Evolutionary conservation across 2,888 invertebrate species (phyloP), one percentile per base, ranked within the genome.

Genomic region (Glyphotaelius pellucidus): DNA sequence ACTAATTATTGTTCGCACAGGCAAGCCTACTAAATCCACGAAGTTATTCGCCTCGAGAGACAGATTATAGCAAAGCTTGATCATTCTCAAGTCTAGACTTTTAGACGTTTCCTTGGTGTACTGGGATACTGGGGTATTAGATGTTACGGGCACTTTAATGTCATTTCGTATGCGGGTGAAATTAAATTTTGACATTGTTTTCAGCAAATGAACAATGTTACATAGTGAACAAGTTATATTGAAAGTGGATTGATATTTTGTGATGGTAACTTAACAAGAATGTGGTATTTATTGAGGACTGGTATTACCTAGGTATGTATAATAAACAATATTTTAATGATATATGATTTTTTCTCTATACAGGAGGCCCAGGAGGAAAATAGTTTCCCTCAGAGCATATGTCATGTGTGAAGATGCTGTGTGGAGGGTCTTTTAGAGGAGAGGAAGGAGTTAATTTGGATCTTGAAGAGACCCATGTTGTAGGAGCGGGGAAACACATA

Each of bases 31-130:
- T 42, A 86, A 86, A 86, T 86, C 47, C 47, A 47, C 42, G 42
- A 86, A 35, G 86, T 86, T 86, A 86, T 86, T 42, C 86, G 86
- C 86, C 86, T 86, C 86, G 86, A 5, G 86, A 86, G 86, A 47
- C 86, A 86, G 86, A 86, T 86, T 86, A 86, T 12, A 30, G 25
- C 67, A 0, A 25, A n/a, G 67, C 86, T 86, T 30, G 47, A 86
- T 86, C n/a, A 47, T 86, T 86, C 86, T 42, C 25, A 42, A 86
- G 86, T n/a, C 86, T 42, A 86, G 86, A 32, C 80, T 32, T 32
- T 52, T 25, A 52, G n/a, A 15, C 83, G 84, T 83, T 25, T 90
- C 31, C 25, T 67, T 15, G 3, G 67, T 25, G 3, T 67, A 67
- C 19, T 67, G 19, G 67, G 67, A 5, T 67, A 67, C 19, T 67